Evolutionary conservation across 2,888 invertebrate species (phyloP), one percentile per base, ranked within the genome.

Genomic region (Ctena decussata): DNA sequence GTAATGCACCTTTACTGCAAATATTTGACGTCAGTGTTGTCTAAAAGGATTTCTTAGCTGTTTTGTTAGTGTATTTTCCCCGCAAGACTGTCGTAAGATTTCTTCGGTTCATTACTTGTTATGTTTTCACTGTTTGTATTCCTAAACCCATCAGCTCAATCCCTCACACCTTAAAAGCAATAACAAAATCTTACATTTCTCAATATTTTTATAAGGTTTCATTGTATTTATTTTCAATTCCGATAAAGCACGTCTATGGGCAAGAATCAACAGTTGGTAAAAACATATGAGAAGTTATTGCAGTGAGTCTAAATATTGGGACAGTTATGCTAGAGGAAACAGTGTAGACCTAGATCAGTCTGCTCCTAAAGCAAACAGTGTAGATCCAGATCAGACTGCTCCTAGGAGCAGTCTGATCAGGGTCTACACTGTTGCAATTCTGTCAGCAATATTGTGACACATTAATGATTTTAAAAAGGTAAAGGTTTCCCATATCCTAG

Each of bases 151-250:
- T 65, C 24, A 35, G 35, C 32, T 65, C 65, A 65, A n/a, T 65
- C 11, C 35, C 35, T 65, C 65, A 32, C 65, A 65, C 65, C 65
- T 35, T 65, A 65, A 65, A 65, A 65, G 65, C 65, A 65, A 35
- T 35, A 65, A 65, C 65, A 65, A 65, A 32, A 32, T 65, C 65
- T 65, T 65, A 35, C 12, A 35, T 65, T 57, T 57, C 65, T 65
- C 65, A 35, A 35, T 32, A 35, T 65, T 65, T 65, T 65, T 35
- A 32, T 65, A 65, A 35, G 65, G 65, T 65, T 65, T 65, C 35
- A 18, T 27, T n/a, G 32, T 65, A 65, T 65, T 65, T 65, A 35
- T 65, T 24, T 65, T 65, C 18, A 65, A 65, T 65, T 65, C 65
- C 12, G 18, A 21, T 35, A 65, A 15, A 6, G 65, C 24, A 35